A percentile compares a stretch with the other conserved stretches of the same genome.
phyloP scores from a whole-genome alignment of 64 coral and sea anemone genomes.

The Catalaphyllia jardinei region DNA sequence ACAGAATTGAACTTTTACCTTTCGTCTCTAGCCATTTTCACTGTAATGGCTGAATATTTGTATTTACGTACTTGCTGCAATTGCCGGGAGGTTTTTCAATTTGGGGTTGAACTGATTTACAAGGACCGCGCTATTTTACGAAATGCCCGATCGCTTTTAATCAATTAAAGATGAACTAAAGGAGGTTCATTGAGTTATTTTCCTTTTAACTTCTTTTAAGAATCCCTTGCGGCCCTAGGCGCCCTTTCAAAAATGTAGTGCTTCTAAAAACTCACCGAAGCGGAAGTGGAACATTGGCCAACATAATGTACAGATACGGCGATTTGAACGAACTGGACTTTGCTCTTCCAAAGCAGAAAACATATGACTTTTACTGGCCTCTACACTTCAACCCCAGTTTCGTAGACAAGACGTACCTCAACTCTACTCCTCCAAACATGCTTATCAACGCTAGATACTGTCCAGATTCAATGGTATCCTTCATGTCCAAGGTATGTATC shows the following conservation, averaged over 20 bases:
- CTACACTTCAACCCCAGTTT: conserved; percentile 81
- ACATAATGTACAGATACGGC: conserved; percentile 81
- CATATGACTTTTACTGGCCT: conserved; percentile 91
- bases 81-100: too few relatives aligned
- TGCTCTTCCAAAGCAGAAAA: conserved; percentile 82
- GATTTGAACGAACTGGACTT: conserved; percentile 85
- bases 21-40: too few relatives aligned
- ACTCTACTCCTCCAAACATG: conserved; percentile 55
- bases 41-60: too few relatives aligned
- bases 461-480: conserved; percentile 52
- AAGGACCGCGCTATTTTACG: too few relatives aligned
- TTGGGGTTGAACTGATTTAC: too few relatives aligned
- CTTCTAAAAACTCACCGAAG: conserved; percentile 75
- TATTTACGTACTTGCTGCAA: too few relatives aligned
- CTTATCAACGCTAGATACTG: conserved; percentile 67
- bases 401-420: conserved; percentile 72
- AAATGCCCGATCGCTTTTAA: too few relatives aligned
- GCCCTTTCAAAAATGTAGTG: conserved; percentile 48
- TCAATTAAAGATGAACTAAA: too few relatives aligned
- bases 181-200: not conserved
- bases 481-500: conserved; percentile 35
- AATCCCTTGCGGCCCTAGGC: not conserved
- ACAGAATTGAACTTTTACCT: too few relatives aligned
- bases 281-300: conserved; percentile 71
- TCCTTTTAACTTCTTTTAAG: not conserved